Evolutionary conservation across 1,140 invertebrate genomes (phyloP), one percentile per base, ranked within the genome.

Genomic region (Brachionus koreanus): DNA sequence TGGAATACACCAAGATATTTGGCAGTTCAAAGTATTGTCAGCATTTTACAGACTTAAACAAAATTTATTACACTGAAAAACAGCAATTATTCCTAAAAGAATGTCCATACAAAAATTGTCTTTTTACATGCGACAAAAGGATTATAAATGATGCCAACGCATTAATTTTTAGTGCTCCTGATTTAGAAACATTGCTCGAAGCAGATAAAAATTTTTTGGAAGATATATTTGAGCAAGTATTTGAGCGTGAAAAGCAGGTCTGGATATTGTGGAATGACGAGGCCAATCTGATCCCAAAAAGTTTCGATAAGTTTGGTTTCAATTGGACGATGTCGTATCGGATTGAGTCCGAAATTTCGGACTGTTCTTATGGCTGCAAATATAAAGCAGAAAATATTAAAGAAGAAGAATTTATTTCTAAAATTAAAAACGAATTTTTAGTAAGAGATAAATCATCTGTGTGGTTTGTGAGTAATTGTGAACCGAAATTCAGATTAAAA

Each of bases 61-160:
- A 43, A 25, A 25, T 25, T 33, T 67, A 13, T 67, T 37, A 67
- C 7, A 25, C 10, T 23, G 37, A 23, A 10, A 46, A 46, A 74
- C 7, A 46, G 1, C 25, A 16, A 23, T 6, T 74, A 7, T 74
- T 29, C 25, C 5, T 74, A 9, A 74, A 49, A 9, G 69, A 79
- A 43, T 79, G 76, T 79, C 76, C 76, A 9, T 79, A 79, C 25
- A 79, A 79, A 61, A 79, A 79, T 65, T 79, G 76, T 61, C 19
- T 57, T 5, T 79, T 79, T 12, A 61, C 76, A 7, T 65, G 61
- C 4, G 33, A 79, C 19, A 25, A 65, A 35, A 65, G 25, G 2
- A 9, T 19, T 3, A 0, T 79, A 10, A 61, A 79, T 13, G 46
- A 57, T 3, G 46, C 76, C 1, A 19, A 79, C 43, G 49, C 49